These are phyloP conservation scores for Urocyon cinereoargenteus DNA, from an alignment of 2,797 vertebrate species.

Conservation along the genomic window DNA sequence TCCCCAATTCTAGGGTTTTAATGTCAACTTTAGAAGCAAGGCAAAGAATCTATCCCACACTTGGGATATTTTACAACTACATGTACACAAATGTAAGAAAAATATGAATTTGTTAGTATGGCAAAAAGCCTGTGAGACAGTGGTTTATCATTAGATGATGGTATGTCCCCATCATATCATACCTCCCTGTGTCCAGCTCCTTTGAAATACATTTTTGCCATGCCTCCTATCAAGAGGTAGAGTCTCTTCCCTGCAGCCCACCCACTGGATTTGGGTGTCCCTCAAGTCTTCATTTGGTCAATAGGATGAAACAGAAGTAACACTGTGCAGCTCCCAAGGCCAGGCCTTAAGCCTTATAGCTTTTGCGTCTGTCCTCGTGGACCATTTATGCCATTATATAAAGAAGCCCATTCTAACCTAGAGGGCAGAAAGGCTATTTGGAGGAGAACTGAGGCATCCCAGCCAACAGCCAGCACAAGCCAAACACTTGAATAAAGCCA, in stretches of 20 bases:
- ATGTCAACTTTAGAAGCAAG: neutral
- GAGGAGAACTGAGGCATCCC: neutral
- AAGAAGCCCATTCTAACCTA: neutral
- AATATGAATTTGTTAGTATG: neutral
- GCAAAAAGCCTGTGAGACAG: neutral
- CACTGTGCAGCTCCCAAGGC: neutral
- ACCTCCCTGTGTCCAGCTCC: neutral
- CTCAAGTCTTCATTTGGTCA: neutral
- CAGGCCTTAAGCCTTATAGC: neutral
- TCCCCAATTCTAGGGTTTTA: neutral
- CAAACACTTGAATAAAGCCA: neutral
- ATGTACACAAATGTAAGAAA: neutral
- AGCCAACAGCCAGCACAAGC: neutral
- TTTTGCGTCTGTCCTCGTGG: neutral
- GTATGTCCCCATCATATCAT: neutral
- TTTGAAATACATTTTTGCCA: neutral
- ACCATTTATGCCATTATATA: neutral
- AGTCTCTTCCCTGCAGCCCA: neutral
- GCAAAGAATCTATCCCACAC: neutral
- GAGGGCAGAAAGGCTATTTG: neutral
- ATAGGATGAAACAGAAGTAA: neutral
- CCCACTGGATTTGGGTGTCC: neutral
- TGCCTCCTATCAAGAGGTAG: neutral
- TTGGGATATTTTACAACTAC: constrained; percentile 15
- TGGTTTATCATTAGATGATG: neutral